Evolutionary conservation across 2,797 vertebrate genomes (phyloP).

Genomic region (Danionella dracula): DNA sequence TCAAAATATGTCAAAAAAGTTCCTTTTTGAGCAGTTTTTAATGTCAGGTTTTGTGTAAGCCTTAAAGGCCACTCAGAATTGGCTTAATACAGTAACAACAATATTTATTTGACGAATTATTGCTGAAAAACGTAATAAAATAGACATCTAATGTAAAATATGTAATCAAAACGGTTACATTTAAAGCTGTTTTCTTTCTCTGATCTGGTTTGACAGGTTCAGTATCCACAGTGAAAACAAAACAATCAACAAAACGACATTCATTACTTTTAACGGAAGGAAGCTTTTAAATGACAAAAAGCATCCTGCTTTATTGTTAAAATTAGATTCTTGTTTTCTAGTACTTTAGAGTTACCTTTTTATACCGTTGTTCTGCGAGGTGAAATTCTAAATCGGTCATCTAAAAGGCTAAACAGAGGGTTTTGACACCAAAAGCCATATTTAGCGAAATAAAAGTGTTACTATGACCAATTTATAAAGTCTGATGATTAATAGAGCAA

Average conservation of each 20-base stretch:
- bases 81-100: no score
- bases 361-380: neutral
- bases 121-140: no score
- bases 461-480: neutral
- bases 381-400: neutral
- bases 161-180: neutral
- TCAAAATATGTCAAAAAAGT: no score
- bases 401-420: neutral
- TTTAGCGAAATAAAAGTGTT: neutral
- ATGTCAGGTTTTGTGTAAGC: no score
- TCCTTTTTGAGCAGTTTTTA: no score
- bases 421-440: neutral
- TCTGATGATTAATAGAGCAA: constrained; percentile 16
- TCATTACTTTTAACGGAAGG: neutral
- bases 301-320: neutral
- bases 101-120: neutral
- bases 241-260: neutral
- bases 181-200: neutral
- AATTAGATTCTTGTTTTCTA: neutral
- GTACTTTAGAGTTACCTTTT: neutral
- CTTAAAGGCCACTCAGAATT: no score
- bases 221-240: neutral
- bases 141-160: no score
- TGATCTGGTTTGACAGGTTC: constrained; percentile 13
- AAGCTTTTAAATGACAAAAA: neutral